phyloP scores from a whole-genome alignment of 2,113 vertebrate genomes.

The Aplodontia rufa region DNA sequence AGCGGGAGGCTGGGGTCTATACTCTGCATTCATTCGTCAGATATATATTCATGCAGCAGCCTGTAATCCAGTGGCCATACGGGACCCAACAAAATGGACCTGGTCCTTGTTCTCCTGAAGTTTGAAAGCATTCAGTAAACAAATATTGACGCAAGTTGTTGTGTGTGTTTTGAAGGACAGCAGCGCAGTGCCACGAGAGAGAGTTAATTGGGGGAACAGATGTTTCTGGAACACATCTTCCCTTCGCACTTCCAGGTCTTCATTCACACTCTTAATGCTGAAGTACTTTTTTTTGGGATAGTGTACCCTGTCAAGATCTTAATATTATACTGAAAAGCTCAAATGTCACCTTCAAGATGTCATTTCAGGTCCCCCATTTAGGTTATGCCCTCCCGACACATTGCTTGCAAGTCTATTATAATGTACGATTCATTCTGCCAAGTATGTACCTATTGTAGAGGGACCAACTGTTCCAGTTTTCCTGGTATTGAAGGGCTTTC shows the following conservation, averaged over 20 bases:
- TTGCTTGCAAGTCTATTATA: conserved; percentile 8
- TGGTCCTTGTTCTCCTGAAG: neutral
- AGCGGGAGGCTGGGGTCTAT: neutral
- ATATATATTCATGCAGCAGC: neutral
- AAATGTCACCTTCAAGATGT: conserved; percentile 29
- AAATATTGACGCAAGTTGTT: neutral
- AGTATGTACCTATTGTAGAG: neutral
- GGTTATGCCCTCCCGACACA: neutral
- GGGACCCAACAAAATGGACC: conserved; percentile 14
- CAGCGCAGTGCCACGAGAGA: neutral
- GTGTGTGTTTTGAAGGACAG: conserved; percentile 5
- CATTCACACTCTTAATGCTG: neutral
- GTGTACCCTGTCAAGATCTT: conserved; percentile 1
- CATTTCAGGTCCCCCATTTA: neutral
- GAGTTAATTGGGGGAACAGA: neutral
- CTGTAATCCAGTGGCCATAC: neutral
- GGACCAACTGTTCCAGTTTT: neutral
- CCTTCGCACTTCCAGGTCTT: conserved; percentile 1
- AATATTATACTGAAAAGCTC: conserved; percentile 2
- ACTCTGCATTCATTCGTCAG: neutral
- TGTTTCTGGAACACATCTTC: neutral
- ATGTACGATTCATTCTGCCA: neutral
- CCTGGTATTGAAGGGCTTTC: neutral
- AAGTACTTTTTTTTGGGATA: conserved; percentile 7
- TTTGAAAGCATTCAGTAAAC: conserved; percentile 9